Evolutionary conservation across 2,797 vertebrate genomes (phyloP).

Genomic region (Tauraco hartlaubi): DNA sequence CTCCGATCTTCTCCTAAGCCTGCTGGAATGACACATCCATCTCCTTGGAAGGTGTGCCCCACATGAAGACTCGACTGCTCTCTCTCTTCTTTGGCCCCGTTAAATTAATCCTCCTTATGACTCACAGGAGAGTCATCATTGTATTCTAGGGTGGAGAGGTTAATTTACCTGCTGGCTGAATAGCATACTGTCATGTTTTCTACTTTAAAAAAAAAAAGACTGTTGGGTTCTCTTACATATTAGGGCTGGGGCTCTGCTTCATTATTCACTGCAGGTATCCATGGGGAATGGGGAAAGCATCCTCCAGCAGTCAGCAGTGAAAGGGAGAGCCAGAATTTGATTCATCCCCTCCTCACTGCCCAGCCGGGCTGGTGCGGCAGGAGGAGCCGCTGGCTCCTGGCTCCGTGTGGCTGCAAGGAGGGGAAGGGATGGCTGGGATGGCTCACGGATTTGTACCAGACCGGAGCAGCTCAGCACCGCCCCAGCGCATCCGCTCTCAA

Average conservation of each 20-base stretch:
- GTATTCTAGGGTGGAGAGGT: not conserved
- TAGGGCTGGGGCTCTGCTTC: not conserved
- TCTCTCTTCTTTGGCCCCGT: not conserved
- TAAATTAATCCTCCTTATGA: not conserved
- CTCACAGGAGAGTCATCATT: not conserved
- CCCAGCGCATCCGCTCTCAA: not conserved
- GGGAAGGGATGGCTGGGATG: accelerated
- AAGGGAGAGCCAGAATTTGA: not conserved
- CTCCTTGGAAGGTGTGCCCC: not conserved
- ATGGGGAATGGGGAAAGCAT: not conserved
- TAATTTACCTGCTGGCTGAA: not conserved
- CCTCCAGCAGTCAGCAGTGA: not conserved
- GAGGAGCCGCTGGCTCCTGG: not conserved
- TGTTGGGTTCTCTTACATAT: accelerated
- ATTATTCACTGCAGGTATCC: not conserved
- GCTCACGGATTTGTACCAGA: not conserved
- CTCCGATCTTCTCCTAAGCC: not conserved
- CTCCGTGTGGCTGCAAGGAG: accelerated
- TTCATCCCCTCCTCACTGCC: not conserved
- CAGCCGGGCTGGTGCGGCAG: accelerated
- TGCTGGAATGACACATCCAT: not conserved
- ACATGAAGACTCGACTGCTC: not conserved
- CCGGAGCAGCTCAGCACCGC: not conserved
- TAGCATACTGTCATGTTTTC: accelerated
- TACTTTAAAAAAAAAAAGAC: not conserved